Evolutionary conservation across 2,888 invertebrate genomes (phyloP).

Genomic region (Orthosia gracilis): DNA sequence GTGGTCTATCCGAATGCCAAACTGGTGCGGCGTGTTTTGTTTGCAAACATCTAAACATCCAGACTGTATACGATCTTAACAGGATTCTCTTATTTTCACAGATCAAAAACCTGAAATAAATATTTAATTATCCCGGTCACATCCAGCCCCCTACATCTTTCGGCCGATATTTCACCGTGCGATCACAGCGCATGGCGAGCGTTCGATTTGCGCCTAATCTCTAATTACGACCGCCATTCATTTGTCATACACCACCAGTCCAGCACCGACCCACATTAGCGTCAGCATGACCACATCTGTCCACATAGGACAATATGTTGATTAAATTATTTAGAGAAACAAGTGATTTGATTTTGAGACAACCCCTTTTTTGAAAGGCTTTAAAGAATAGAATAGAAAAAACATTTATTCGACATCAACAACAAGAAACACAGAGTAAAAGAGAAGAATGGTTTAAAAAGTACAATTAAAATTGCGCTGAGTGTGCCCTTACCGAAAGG

Average conservation of each 20-base stretch:
- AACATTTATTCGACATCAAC: too few relatives aligned
- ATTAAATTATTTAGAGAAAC: neutral
- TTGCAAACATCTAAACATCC: too few relatives aligned
- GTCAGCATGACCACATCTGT: slow-evolving; percentile 37
- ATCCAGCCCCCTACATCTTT: slow-evolving; percentile 35
- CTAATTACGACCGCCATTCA: slow-evolving; percentile 85
- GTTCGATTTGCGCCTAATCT: slow-evolving; percentile 82
- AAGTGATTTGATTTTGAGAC: too few relatives aligned
- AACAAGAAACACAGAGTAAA: too few relatives aligned
- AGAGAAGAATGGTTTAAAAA: too few relatives aligned
- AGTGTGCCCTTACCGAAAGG: too few relatives aligned
- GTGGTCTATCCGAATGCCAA: too few relatives aligned
- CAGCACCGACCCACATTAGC: slow-evolving; percentile 37
- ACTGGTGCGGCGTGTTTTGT: too few relatives aligned
- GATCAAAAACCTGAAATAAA: neutral
- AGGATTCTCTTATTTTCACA: neutral
- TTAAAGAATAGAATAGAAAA: too few relatives aligned
- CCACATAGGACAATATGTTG: neutral
- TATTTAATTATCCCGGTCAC: neutral
- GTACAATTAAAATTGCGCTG: too few relatives aligned
- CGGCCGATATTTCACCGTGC: slow-evolving; percentile 65
- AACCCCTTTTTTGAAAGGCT: too few relatives aligned
- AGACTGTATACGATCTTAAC: too few relatives aligned
- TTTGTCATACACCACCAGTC: slow-evolving; percentile 71
- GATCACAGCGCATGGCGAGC: slow-evolving; percentile 67